These are phyloP conservation scores for Ptilodon capucinus DNA, from an alignment of 2,888 invertebrate genomes.

Conservation along the genomic window DNA sequence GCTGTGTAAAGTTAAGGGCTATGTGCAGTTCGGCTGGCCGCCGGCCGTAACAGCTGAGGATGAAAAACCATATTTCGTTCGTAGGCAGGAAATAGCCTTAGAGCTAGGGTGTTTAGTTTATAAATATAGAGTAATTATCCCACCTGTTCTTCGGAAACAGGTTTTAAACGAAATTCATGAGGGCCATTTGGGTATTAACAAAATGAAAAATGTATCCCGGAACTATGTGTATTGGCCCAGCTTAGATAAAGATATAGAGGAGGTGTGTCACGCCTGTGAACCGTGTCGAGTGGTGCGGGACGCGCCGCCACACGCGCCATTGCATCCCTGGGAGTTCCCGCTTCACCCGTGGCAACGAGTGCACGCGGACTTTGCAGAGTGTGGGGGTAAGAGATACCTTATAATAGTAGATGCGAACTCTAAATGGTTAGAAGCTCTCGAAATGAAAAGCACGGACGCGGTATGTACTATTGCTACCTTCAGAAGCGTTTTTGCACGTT, in stretches of 20 bases:
- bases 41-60: conserved; percentile 2
- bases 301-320: conserved; percentile 19
- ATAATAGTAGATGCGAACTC: conserved; percentile 11
- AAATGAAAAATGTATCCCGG: conserved; percentile 25
- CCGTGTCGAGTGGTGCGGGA: conserved; percentile 21
- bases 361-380: conserved; percentile 14
- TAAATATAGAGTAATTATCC: conserved; percentile 14
- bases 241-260: conserved; percentile 23
- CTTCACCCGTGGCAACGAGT: conserved; percentile 4
- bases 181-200: conserved; percentile 24
- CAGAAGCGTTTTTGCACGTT: not conserved
- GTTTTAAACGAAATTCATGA: conserved; percentile 10
- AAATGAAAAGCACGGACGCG: conserved; percentile 1
- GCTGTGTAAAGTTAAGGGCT: conserved; percentile 4
- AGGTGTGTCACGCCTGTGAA: conserved; percentile 15
- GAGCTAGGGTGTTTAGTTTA: conserved; percentile 16
- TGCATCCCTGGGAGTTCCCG: conserved; percentile 25
- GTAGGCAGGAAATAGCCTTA: conserved; percentile 7
- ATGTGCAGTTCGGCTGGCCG: conserved; percentile 17
- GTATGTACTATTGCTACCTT: not conserved
- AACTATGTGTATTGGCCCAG: conserved; percentile 28
- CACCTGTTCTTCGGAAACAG: not conserved
- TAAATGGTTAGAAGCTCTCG: conserved; percentile 12
- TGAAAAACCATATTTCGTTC: conserved; percentile 8
- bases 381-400: conserved; percentile 6